phyloP scores from a whole-genome alignment of 1,140 invertebrate genomes.

The Aphaenogaster floridana region DNA sequence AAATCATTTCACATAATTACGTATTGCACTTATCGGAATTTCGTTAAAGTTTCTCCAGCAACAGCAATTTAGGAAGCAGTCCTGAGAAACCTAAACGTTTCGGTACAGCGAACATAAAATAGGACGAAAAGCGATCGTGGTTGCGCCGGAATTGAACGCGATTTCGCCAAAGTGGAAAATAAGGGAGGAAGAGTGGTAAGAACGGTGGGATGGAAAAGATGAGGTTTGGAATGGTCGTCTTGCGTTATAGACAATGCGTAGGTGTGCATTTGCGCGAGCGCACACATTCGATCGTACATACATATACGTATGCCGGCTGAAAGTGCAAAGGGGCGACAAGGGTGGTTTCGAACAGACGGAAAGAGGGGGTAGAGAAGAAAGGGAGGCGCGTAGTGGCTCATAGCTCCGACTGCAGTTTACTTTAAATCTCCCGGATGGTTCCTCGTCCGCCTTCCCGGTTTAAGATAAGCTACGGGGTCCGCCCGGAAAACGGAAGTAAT shows the following conservation, averaged over 20 bases:
- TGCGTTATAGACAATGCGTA: conserved; percentile 40
- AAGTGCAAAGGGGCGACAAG: conserved; percentile 18
- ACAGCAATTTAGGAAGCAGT: conserved; percentile 6
- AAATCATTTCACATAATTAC: conserved; percentile 29
- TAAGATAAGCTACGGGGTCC: conserved; percentile 78
- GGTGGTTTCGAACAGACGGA: conserved; percentile 23
- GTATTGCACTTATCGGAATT: background rate
- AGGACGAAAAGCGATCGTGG: background rate
- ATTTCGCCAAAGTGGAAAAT: conserved; percentile 61
- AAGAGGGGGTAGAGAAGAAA: conserved; percentile 26
- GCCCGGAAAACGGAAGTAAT: conserved; percentile 79
- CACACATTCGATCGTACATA: background rate
- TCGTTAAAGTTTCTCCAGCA: background rate
- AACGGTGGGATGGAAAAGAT: conserved; percentile 43
- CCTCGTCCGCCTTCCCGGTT: conserved; percentile 76
- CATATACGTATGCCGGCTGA: background rate
- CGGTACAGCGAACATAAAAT: background rate
- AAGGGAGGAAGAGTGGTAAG: conserved; percentile 34
- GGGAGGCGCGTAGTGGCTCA: conserved; percentile 61
- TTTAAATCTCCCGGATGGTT: conserved; percentile 79
- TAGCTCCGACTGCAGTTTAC: conserved; percentile 75
- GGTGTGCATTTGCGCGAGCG: conserved; percentile 21
- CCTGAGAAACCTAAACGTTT: conserved; percentile 23
- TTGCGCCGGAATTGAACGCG: conserved; percentile 20
- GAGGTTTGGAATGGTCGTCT: conserved; percentile 49